Evolutionary conservation across 2,113 vertebrate genomes (phyloP).

Genomic region (Mugil cephalus): DNA sequence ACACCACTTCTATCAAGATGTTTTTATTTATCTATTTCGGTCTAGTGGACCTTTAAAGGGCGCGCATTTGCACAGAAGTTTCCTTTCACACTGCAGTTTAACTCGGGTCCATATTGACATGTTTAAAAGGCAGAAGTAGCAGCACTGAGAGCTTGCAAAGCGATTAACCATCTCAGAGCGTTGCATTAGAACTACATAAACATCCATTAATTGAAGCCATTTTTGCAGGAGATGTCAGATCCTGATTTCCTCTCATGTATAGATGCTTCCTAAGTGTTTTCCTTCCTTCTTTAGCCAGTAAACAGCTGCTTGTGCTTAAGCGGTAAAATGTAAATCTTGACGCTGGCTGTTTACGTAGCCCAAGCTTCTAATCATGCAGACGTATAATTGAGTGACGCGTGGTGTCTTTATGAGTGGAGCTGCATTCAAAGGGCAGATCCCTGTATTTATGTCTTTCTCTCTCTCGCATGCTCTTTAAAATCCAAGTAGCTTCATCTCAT

Average conservation of each 20-base stretch:
- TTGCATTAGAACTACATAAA: slow-evolving; percentile 70
- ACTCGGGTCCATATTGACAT: neutral
- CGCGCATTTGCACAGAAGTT: slow-evolving; percentile 4
- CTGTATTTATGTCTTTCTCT: slow-evolving; percentile 83
- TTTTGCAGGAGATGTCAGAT: slow-evolving; percentile 25
- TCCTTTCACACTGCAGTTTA: slow-evolving; percentile 15
- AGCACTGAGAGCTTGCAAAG: slow-evolving; percentile 14
- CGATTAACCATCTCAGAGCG: slow-evolving; percentile 50
- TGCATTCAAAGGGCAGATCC: slow-evolving; percentile 85
- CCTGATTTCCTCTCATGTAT: slow-evolving; percentile 45
- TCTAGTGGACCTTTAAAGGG: slow-evolving; percentile 41
- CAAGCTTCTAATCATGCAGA: slow-evolving; percentile 88
- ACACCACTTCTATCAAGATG: slow-evolving; percentile 49
- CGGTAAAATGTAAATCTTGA: slow-evolving; percentile 86
- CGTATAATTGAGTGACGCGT: slow-evolving; percentile 85
- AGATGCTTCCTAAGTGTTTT: slow-evolving; percentile 69
- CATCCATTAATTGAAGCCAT: slow-evolving; percentile 58
- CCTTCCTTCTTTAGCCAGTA: slow-evolving; percentile 75
- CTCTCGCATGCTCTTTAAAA: slow-evolving; percentile 68
- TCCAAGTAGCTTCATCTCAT: slow-evolving; percentile 74
- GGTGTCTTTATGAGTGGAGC: slow-evolving; percentile 85
- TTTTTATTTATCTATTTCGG: slow-evolving; percentile 27
- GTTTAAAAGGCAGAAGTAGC: slow-evolving; percentile 33
- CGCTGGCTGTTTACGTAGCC: slow-evolving; percentile 85
- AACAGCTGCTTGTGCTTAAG: slow-evolving; percentile 87